Base-by-base conservation (phyloP, 1,140 invertebrate genomes). In the Drosophila watanabei region DNA sequence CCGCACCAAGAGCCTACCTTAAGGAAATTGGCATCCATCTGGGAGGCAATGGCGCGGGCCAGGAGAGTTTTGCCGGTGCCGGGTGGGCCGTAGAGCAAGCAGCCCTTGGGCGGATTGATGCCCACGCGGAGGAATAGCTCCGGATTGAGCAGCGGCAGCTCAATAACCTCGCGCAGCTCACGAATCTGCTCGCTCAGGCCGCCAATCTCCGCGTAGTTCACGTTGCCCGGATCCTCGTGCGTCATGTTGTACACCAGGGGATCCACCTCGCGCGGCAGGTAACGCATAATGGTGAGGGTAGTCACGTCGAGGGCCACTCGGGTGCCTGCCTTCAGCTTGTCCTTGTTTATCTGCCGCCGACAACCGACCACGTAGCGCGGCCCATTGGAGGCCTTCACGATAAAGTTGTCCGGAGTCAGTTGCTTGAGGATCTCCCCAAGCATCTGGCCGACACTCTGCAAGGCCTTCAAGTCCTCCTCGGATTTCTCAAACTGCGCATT, bases 401-500 rank as follows among this genome's bases (percentile, higher is more conserved):
- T 87, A 11, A 80, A 94, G 99, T 99, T 99, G 91, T 99, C 99
- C 94, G 99, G 99, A 68, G 98, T 99, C 10, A 99, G 94, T 94
- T 99, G 99, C 93, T 99, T 99, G 8, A 99, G 94, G 14, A 99
- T 98, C 95, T 99, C 99, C 16, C 99, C 99, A 75, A 99, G 98
- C 94, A 99, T 99, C 96, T 99, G 99, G 13, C 99, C 99, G 88
- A 99, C 99, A 94, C 98, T 99, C 93, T 99, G 99, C 16, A 99
- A 94, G 18, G 99, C 98, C 94, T 99, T 99, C 43, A 99, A 94
- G 94, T 99, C 98, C 95, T 99, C 99, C 95, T 99, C 99, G 75
- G 98, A 99, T 94, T 99, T 99, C 88, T 99, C 98, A 95, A 98
- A 99, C 85, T 99, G 97, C 93, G 99, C 99, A 13, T 97, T 99